A percentile compares a stretch with the other conserved stretches of the same genome.
Evolutionary conservation across 2,888 invertebrate species (phyloP).

Genomic region (Tipula helvola): DNA sequence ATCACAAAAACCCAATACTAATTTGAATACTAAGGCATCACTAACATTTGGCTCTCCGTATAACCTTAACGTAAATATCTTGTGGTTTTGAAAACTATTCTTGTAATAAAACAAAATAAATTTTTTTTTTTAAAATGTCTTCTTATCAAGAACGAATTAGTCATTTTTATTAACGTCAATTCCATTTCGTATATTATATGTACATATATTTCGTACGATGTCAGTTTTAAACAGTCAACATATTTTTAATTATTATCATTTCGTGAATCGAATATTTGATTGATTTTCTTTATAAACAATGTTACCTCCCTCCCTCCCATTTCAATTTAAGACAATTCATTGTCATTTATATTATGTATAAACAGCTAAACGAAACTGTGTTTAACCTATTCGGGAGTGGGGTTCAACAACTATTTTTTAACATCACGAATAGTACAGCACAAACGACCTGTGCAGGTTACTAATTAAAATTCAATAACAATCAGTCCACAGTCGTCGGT

Average conservation of each 20-base stretch:
- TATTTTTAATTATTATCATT: neutral
- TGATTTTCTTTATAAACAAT: neutral
- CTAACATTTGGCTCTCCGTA: neutral
- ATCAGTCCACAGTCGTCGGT: neutral
- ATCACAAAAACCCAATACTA: too few relatives aligned
- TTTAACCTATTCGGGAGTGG: neutral
- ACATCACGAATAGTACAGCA: neutral
- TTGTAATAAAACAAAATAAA: neutral
- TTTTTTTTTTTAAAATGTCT: neutral
- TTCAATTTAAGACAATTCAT: neutral
- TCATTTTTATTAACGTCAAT: neutral
- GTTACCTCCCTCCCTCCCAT: neutral
- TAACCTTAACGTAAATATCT: neutral
- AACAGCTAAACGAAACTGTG: neutral
- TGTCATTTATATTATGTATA: neutral
- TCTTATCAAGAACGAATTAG: neutral
- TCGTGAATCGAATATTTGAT: neutral
- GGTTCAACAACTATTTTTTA: neutral
- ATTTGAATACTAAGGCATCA: neutral
- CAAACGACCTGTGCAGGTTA: neutral
- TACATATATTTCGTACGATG: neutral
- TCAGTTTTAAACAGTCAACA: slow-evolving; percentile 4
- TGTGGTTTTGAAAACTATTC: neutral
- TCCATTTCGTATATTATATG: neutral
- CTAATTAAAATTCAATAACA: neutral